Evolutionary conservation across 2,113 vertebrate genomes (phyloP).

Genomic region (Ovibos moschatus): DNA sequence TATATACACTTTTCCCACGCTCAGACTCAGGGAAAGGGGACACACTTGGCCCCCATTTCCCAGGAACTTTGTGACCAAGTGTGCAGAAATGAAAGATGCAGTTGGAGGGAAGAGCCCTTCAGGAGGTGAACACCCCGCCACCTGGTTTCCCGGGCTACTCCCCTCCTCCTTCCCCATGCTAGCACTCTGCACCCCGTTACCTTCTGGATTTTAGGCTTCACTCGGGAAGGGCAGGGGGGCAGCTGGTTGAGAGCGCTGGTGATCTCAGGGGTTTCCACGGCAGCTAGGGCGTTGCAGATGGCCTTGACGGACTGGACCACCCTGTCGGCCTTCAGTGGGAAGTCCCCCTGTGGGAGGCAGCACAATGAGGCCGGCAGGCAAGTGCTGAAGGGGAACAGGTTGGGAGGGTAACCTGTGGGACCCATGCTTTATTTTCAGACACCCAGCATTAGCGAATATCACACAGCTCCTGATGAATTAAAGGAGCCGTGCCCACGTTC

Average conservation of each 20-base stretch:
- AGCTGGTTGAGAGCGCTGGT: conserved; percentile 92
- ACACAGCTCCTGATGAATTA: background rate
- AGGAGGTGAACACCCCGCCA: too few relatives aligned
- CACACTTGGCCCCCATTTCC: background rate
- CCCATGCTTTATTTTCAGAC: background rate
- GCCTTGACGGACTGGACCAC: conserved; percentile 96
- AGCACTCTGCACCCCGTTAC: conserved; percentile 64
- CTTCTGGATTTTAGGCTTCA: conserved; percentile 95
- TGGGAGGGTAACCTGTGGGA: background rate
- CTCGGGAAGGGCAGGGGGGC: conserved; percentile 94
- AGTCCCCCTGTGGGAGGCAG: conserved; percentile 82
- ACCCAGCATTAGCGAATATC: background rate
- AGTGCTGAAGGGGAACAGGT: background rate
- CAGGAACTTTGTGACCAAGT: background rate
- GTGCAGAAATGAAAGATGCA: background rate
- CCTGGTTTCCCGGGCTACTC: accelerated
- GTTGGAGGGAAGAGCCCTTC: background rate
- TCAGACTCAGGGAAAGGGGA: background rate
- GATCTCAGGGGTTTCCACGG: conserved; percentile 93
- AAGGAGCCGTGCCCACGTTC: background rate
- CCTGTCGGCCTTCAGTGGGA: conserved; percentile 89
- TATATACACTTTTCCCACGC: background rate
- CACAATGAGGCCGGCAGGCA: background rate
- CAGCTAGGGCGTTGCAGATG: conserved; percentile 92
- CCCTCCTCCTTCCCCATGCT: accelerated